phyloP scores from a whole-genome alignment of 92 coral and sea anemone species.

The Phenganax stokvisi region DNA sequence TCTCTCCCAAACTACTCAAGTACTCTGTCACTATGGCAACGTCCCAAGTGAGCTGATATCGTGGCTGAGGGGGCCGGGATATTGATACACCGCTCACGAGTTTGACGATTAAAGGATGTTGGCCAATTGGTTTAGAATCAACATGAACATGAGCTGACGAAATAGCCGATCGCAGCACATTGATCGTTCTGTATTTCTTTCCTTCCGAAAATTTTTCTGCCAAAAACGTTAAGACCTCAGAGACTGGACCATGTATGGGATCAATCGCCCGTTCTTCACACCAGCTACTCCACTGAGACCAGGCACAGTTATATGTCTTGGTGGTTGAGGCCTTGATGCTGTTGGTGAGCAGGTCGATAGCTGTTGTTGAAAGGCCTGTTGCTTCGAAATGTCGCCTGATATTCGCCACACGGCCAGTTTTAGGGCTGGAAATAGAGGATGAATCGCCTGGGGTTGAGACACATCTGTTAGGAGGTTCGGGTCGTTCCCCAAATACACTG shows the following conservation, averaged over 20 bases:
- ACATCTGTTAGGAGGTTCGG: constrained; percentile 8
- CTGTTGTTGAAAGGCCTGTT: too few species aligned
- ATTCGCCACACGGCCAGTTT: constrained; percentile 32
- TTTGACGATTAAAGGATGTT: background rate
- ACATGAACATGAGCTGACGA: constrained; percentile 26
- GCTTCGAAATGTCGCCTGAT: constrained; percentile 11
- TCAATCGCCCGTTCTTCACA: constrained; percentile 12
- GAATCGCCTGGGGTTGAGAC: constrained; percentile 1
- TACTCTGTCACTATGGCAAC: too few species aligned
- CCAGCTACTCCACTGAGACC: constrained; percentile 41
- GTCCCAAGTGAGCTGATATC: too few species aligned
- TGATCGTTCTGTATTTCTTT: constrained; percentile 37
- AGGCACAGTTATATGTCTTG: constrained; percentile 4
- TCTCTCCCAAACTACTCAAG: background rate
- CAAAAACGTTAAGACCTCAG: constrained; percentile 27
- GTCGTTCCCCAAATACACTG: constrained; percentile 7
- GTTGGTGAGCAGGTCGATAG: too few species aligned
- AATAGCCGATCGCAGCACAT: constrained; percentile 35
- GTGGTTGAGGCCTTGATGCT: too few species aligned
- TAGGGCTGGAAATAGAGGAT: constrained; percentile 15
- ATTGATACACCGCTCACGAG: background rate
- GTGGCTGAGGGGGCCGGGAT: constrained; percentile 2
- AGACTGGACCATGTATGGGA: constrained; percentile 29
- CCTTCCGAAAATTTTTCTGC: constrained; percentile 14
- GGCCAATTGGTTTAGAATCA: constrained; percentile 8